Evolutionary conservation across 2,113 vertebrate species (phyloP).

Genomic region (Geothlypis trichas): DNA sequence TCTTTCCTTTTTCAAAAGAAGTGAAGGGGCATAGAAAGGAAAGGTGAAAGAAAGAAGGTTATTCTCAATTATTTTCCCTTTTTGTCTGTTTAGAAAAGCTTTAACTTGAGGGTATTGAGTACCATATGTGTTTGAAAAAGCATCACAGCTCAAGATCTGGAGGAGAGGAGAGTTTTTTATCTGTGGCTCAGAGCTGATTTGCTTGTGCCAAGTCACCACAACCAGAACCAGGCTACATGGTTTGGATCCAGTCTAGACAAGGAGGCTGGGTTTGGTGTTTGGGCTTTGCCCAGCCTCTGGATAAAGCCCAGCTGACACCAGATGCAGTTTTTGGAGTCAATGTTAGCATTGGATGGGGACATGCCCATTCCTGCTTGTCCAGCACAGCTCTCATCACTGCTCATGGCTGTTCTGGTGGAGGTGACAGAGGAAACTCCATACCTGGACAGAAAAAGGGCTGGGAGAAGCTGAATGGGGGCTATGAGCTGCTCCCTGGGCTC

Average conservation of each 20-base stretch:
- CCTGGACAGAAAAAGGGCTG: neutral
- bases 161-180: neutral
- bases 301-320: neutral
- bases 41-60: neutral
- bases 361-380: neutral
- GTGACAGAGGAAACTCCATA: neutral
- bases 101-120: neutral
- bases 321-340: neutral
- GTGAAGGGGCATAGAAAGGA: neutral
- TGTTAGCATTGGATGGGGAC: neutral
- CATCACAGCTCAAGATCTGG: neutral
- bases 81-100: neutral
- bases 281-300: neutral
- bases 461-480: neutral
- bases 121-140: neutral
- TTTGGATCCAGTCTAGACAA: neutral
- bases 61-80: neutral
- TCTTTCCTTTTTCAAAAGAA: neutral
- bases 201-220: neutral
- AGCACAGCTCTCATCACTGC: neutral
- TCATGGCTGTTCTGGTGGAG: neutral
- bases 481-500: neutral
- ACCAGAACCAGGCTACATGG: fast-evolving
- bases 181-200: neutral
- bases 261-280: neutral